These are phyloP conservation scores for Melieria picta DNA, from an alignment of 2,888 invertebrate genomes.

Conservation along the genomic window DNA sequence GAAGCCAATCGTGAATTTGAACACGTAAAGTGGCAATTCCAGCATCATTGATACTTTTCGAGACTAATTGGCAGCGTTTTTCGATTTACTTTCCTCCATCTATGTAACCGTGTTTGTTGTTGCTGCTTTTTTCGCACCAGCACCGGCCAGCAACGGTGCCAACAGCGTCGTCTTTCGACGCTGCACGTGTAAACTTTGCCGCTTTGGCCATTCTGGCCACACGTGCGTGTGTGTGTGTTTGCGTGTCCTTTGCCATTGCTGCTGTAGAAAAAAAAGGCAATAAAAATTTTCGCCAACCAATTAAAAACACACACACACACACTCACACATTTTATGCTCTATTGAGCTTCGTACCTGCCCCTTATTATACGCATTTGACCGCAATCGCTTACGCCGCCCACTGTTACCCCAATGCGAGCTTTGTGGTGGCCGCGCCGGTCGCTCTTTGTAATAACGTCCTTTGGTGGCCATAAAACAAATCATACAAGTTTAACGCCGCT, in stretches of 20 bases:
- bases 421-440: not conserved
- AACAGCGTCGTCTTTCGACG: not conserved
- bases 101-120: not conserved
- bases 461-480: slow-evolving; percentile 59
- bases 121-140: not conserved
- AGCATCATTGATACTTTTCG: slow-evolving; percentile 35
- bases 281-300: slow-evolving; percentile 64
- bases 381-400: not conserved
- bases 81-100: slow-evolving; percentile 23
- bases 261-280: slow-evolving; percentile 28
- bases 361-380: not conserved
- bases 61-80: slow-evolving; percentile 38
- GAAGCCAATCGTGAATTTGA: slow-evolving; percentile 14
- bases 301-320: slow-evolving; percentile 62
- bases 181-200: no score
- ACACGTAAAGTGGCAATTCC: slow-evolving; percentile 14
- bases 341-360: slow-evolving; percentile 10
- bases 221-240: no score
- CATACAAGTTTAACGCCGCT: slow-evolving; percentile 46
- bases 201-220: no score
- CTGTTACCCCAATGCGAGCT: not conserved
- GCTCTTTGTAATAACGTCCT: slow-evolving; percentile 57
- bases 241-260: not conserved
- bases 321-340: slow-evolving; percentile 27
- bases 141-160: not conserved